A percentile compares a stretch with the other conserved stretches of the same genome.
These are phyloP conservation scores for Squalus acanthias DNA, from an alignment of 2,797 vertebrate species.

Conservation along the genomic window DNA sequence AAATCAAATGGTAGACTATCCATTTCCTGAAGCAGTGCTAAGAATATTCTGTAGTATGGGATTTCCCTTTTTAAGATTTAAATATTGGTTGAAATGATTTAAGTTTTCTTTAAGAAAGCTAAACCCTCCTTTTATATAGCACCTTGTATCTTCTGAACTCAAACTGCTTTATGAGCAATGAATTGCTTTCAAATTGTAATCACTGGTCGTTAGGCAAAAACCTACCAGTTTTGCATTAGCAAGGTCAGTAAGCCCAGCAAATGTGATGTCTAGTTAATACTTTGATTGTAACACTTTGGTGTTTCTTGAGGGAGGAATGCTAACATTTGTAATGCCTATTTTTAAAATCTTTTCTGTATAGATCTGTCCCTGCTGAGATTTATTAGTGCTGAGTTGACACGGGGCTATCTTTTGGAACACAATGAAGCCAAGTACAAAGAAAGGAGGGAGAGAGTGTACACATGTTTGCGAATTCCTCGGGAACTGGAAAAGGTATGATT, in stretches of 20 bases:
- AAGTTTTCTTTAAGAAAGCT: background rate
- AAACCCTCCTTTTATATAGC: background rate
- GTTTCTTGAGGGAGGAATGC: background rate
- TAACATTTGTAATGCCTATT: background rate
- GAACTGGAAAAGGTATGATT: constrained; percentile 87
- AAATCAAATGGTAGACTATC: background rate
- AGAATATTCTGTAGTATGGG: background rate
- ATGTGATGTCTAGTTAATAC: background rate
- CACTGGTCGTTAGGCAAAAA: background rate
- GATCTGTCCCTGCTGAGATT: constrained; percentile 85
- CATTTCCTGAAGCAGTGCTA: background rate
- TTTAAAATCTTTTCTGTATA: constrained; percentile 50
- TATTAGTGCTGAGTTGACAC: constrained; percentile 86
- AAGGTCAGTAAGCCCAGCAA: background rate
- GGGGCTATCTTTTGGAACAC: constrained; percentile 97
- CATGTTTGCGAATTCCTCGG: constrained; percentile 91
- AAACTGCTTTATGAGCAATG: background rate
- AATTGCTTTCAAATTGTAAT: background rate
- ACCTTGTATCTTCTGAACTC: background rate
- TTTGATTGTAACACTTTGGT: background rate
- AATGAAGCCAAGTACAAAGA: constrained; percentile 96
- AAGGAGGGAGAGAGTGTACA: constrained; percentile 87
- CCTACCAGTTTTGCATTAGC: background rate
- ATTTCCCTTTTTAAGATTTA: background rate
- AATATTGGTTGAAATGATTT: background rate